Base-by-base conservation (phyloP, 2,888 invertebrate species). In the Leucophora obtusa region DNA sequence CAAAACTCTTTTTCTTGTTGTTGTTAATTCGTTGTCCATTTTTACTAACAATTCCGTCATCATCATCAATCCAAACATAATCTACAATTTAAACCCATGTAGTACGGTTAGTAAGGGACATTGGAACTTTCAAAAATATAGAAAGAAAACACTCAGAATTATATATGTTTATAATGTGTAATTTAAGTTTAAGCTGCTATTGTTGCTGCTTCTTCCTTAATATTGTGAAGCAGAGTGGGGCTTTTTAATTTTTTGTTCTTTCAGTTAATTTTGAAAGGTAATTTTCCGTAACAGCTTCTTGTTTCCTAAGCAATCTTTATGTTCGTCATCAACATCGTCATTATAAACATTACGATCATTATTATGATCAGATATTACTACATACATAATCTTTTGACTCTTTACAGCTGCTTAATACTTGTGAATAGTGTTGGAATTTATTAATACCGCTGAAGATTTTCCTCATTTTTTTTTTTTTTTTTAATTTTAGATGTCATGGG, bases 281-380 rank as follows among this genome's bases (percentile, higher is more conserved):
- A 80, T 74, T 80, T 77, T 76, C 82, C 58, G 62, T 70, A 76
- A 82, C 82, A 82, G 82, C 83, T 83, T 83, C 84, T 83, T 83
- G 68, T 82, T 82, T 82, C 70, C 56, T 18, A 68, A 51, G 24
- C 43, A 43, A 43, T 56, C 54, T 56, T 56, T 66, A n/a, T 38
- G 54, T 66, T 66, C 38, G 65, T 65, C 53, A 38, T 65, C 43
- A 50, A 59, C 68, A 21, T 54, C 33, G 47, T 65, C 63, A 54
- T 56, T 14, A 11, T 21, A 10, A 43, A 35, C 11, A 18, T 50
- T 68, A 47, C 50, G 33, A 50, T 54, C 17, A 58, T 43, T 10
- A 17, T 51, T 18, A 43, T n/a, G 58, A 79, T 59, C 43, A 65
- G 28, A 28, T 28, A 28, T 28, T 28, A 6, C 28, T 65, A 33